Percentiles rank a stretch among this genome's conserved stretches.
Conservation (phyloP, 2,113 vertebrate species). For the Passer domesticus region DNA sequence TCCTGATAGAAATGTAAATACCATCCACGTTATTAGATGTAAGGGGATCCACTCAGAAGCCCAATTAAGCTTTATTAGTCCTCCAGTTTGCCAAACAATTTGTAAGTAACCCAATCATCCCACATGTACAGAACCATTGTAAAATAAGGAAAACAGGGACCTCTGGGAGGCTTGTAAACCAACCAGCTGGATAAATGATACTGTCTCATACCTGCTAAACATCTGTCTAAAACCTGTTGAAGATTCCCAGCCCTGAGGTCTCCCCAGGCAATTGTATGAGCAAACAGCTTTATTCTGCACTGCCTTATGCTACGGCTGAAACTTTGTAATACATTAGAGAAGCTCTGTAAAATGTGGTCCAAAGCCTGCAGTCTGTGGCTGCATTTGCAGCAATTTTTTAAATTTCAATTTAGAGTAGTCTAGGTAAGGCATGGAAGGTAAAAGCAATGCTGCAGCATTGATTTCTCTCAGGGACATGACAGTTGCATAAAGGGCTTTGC, state of each 20-base stretch:
- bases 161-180: neutral
- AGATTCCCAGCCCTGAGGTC: neutral
- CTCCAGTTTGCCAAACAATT: neutral
- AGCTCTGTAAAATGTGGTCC: neutral
- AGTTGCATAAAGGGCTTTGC: conserved; percentile 6
- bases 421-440: neutral
- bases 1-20: neutral
- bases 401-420: neutral
- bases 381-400: neutral
- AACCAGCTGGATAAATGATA: neutral
- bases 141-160: neutral
- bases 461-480: conserved; percentile 10
- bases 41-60: neutral
- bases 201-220: neutral
- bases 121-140: neutral
- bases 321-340: neutral
- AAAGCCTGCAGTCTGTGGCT: neutral
- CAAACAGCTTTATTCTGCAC: neutral
- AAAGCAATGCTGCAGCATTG: conserved; percentile 2
- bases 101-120: neutral
- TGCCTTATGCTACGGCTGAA: neutral
- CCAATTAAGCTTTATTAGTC: neutral
- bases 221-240: neutral
- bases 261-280: neutral
- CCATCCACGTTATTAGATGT: neutral